Conservation (phyloP, 1,140 invertebrate species). For the Dolichoris vasculosae region DNA sequence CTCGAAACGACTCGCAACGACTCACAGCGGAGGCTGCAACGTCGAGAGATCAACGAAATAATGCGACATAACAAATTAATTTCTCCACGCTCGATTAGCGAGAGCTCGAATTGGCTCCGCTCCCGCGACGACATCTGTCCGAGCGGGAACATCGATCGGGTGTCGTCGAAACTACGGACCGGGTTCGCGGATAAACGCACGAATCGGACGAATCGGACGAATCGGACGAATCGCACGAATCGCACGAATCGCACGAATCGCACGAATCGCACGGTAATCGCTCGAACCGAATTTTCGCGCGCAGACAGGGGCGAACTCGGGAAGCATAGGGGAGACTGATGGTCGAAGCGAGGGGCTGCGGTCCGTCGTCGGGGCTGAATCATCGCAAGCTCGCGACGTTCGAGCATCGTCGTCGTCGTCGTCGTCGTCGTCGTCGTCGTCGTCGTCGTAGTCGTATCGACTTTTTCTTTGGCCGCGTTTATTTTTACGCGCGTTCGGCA, state of each 20-base stretch:
- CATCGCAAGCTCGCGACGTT: slow-evolving; percentile 1
- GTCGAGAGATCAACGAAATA: not conserved
- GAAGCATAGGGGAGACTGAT: not conserved
- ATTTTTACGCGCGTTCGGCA: not conserved
- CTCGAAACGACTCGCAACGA: not conserved
- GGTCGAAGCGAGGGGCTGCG: not conserved
- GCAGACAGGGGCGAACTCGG: not conserved
- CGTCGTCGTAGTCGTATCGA: slow-evolving; percentile 7
- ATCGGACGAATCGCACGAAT: not conserved
- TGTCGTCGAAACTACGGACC: no score
- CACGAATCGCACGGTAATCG: not conserved
- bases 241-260: not conserved
- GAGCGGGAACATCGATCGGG: not conserved
- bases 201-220: no score
- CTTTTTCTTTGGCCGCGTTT: not conserved
- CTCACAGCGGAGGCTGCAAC: not conserved
- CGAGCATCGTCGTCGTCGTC: not conserved
- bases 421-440: not conserved
- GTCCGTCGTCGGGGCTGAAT: not conserved
- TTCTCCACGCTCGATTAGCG: not conserved
- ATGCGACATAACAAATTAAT: slow-evolving; percentile 5
- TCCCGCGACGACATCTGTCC: not conserved
- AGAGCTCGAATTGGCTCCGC: not conserved
- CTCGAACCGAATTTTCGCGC: not conserved
- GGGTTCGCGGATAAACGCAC: not conserved